A percentile compares a stretch with the other conserved stretches of the same genome.
Conservation (phyloP, 2,113 vertebrate genomes). For the Rhea pennata region DNA sequence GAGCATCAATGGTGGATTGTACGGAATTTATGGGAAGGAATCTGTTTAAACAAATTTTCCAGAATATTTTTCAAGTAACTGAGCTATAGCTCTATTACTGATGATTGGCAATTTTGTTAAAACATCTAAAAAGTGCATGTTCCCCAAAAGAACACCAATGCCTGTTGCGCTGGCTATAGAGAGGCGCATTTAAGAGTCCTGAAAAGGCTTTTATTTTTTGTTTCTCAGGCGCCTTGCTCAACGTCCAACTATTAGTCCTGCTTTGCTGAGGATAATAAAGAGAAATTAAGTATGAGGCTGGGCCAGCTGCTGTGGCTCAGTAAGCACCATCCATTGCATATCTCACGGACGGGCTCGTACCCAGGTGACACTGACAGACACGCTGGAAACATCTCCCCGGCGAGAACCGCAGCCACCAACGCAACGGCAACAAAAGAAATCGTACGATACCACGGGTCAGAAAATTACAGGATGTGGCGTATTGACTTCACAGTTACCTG, state of each 20-base stretch:
- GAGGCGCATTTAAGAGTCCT: background rate
- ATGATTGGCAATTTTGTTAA: background rate
- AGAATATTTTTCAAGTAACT: background rate
- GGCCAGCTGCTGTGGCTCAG: too few species aligned
- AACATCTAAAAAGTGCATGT: background rate
- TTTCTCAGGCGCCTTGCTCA: background rate
- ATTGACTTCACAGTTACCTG: accelerated
- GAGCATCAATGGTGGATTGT: background rate
- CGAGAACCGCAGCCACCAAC: background rate
- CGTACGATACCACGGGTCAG: background rate
- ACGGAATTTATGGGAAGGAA: background rate
- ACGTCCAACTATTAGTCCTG: background rate
- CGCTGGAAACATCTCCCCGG: background rate
- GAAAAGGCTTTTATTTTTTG: background rate
- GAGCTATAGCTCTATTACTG: background rate
- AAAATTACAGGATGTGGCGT: accelerated
- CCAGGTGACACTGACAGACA: too few species aligned
- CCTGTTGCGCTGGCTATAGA: background rate
- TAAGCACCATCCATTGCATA: too few species aligned
- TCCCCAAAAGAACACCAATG: background rate
- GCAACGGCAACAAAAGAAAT: background rate
- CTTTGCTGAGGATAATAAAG: constrained; percentile 4
- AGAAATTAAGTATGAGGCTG: background rate
- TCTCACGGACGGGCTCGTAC: background rate
- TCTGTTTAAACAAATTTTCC: background rate